Evolutionary conservation across 2,797 vertebrate genomes (phyloP).

Genomic region (Aeoliscus strigatus): DNA sequence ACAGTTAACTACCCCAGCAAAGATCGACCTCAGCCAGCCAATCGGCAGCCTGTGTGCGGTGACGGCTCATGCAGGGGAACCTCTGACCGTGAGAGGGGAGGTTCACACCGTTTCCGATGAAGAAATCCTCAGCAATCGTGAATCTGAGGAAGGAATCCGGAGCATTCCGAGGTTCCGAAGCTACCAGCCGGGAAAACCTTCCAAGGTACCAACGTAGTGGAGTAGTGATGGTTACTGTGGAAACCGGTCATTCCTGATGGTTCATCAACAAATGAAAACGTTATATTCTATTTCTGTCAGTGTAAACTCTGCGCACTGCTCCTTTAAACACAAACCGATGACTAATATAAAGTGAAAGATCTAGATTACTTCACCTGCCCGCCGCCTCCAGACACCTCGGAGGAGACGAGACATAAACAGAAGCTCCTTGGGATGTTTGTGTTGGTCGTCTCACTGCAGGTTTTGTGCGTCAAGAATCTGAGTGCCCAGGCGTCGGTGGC

Average conservation of each 20-base stretch:
- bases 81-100: conserved; percentile 74
- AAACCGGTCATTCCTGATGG: background rate
- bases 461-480: conserved; percentile 90
- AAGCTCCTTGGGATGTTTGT: background rate
- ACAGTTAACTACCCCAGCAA: conserved; percentile 33
- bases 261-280: no score
- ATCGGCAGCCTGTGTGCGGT: conserved; percentile 64
- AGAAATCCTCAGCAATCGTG: conserved; percentile 81
- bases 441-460: conserved; percentile 58
- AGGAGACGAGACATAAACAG: background rate
- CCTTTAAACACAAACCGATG: no score
- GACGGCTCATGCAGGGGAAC: conserved; percentile 10
- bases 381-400: no score
- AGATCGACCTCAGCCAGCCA: conserved; percentile 64
- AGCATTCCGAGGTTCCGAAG: conserved; percentile 82
- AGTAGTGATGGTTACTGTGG: background rate
- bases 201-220: conserved; percentile 67
- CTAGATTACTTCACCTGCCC: no score
- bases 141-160: conserved; percentile 80
- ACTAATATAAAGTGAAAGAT: no score
- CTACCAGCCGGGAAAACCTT: conserved; percentile 83
- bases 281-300: no score
- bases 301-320: no score
- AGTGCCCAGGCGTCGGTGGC: conserved; percentile 76
- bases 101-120: conserved; percentile 78